Evolutionary conservation across 1,140 invertebrate species (phyloP), one percentile per base, ranked within the genome.

Genomic region (Charaxes varanes): DNA sequence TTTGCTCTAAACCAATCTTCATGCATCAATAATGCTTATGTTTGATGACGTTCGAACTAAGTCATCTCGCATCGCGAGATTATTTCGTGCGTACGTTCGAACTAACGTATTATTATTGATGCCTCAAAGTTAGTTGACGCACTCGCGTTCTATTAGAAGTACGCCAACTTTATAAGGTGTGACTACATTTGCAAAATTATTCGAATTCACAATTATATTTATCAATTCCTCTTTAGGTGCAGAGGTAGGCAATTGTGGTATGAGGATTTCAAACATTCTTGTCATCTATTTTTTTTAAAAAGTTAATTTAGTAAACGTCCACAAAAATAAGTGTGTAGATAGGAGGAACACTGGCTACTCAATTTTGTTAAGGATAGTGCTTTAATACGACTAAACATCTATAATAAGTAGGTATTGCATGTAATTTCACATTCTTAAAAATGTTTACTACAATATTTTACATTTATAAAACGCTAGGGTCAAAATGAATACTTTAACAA

Each of bases 271-370:
- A 8, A 12, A 8, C 28, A 13, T 13, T 16, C 24, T 16, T 24
- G 8, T 36, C n/a, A 23, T n/a, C 15, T 36, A 31, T 36, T 22
- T 23, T 22, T 36, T 21, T 17, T 35, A 24, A 30, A 22, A 30
- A 5, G 23, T 24, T 28, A 31, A 31, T 30, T 15, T 14, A 30
- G 15, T 31, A 31, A 14, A 18, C 30, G 17, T 17, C 31, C 34
- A 36, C 26, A 44, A 44, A 40, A 44, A 44, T 31, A 44, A 36
- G 10, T 44, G 41, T 44, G 32, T 43, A 44, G 16, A 36, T 44
- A 36, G 41, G 41, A 43, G 17, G n/a, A n/a, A 35, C 35, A 30
- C 17, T 43, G 17, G 23, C 32, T 43, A 44, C 13, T n/a, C 15
- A 23, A 23, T 16, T 43, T 16, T 8, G 23, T 44, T 44, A 44